Percentiles rank a stretch among this genome's conserved stretches.
These are phyloP conservation scores for Chrysotoxum bicinctum DNA, from an alignment of 2,888 invertebrate species.

Conservation along the genomic window DNA sequence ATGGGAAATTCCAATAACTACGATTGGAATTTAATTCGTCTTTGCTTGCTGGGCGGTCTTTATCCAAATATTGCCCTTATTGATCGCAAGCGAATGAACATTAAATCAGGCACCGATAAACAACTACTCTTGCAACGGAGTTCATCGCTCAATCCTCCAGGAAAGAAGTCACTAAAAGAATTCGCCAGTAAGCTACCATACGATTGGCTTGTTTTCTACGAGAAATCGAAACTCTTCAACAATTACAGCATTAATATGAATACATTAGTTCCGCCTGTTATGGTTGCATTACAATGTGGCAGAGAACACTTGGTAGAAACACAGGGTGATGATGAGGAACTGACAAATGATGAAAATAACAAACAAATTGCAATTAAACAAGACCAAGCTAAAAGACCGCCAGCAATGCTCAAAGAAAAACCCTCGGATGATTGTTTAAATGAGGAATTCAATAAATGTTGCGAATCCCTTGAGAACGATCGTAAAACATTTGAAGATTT, in stretches of 20 bases:
- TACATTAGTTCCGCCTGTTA: conserved; percentile 91
- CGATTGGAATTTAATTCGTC: conserved; percentile 93
- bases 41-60: conserved; percentile 92
- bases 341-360: conserved; percentile 52
- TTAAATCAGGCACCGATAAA: conserved; percentile 86
- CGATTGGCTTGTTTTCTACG: conserved; percentile 94
- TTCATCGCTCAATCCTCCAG: conserved; percentile 82
- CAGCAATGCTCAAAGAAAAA: too few species aligned
- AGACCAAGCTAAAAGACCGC: too few species aligned
- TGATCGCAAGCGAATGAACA: conserved; percentile 84
- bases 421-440: too few species aligned
- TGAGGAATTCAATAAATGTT: too few species aligned
- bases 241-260: conserved; percentile 89
- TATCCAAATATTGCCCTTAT: conserved; percentile 94
- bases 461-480: too few species aligned
- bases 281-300: conserved; percentile 87
- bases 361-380: conserved; percentile 78
- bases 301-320: conserved; percentile 69
- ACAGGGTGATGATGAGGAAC: conserved; percentile 32
- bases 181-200: conserved; percentile 84
- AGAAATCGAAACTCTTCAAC: conserved; percentile 88
- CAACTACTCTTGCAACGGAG: conserved; percentile 83
- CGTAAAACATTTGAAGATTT: too few species aligned
- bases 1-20: conserved; percentile 84
- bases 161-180: conserved; percentile 74